Percentiles rank a stretch among this genome's conserved stretches.
phyloP scores from a whole-genome alignment of 2,113 vertebrate genomes.

The Phrynocephalus versicolor region DNA sequence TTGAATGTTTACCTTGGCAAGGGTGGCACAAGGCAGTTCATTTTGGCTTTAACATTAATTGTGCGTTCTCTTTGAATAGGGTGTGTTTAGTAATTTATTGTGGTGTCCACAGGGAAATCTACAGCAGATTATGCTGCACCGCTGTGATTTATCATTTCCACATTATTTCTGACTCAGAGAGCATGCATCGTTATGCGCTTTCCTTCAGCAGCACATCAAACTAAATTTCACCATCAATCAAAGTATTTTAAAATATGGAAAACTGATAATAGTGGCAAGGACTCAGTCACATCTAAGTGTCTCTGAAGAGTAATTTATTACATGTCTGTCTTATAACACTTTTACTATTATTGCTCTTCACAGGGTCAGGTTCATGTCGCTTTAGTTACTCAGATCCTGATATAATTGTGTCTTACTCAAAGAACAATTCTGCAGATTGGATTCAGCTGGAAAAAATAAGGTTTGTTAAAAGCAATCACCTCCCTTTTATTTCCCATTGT shows the following conservation, averaged over 20 bases:
- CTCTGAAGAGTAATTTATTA: conserved; percentile 56
- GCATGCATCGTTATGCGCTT: conserved; percentile 69
- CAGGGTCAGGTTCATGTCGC: conserved; percentile 94
- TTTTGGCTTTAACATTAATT: conserved; percentile 53
- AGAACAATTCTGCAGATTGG: conserved; percentile 89
- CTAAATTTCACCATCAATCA: conserved; percentile 70
- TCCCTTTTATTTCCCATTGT: conserved; percentile 28
- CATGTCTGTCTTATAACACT: conserved; percentile 58
- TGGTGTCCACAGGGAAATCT: conserved; percentile 69
- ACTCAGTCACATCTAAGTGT: conserved; percentile 45
- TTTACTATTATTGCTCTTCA: conserved; percentile 57
- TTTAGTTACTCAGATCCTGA: conserved; percentile 95
- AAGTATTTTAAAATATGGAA: conserved; percentile 53
- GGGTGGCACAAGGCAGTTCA: conserved; percentile 39
- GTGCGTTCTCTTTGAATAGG: conserved; percentile 33
- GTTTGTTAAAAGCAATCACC: conserved; percentile 72
- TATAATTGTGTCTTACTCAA: conserved; percentile 89
- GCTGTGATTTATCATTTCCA: conserved; percentile 71
- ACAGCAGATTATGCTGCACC: conserved; percentile 63
- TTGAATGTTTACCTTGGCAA: conserved; percentile 34
- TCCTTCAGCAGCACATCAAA: conserved; percentile 68
- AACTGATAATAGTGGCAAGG: conserved; percentile 55
- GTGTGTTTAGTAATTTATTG: conserved; percentile 60
- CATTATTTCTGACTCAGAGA: conserved; percentile 68
- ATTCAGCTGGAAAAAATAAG: conserved; percentile 93